Evolutionary conservation across 2,113 vertebrate species (phyloP).

Genomic region (Labeo rohita): DNA sequence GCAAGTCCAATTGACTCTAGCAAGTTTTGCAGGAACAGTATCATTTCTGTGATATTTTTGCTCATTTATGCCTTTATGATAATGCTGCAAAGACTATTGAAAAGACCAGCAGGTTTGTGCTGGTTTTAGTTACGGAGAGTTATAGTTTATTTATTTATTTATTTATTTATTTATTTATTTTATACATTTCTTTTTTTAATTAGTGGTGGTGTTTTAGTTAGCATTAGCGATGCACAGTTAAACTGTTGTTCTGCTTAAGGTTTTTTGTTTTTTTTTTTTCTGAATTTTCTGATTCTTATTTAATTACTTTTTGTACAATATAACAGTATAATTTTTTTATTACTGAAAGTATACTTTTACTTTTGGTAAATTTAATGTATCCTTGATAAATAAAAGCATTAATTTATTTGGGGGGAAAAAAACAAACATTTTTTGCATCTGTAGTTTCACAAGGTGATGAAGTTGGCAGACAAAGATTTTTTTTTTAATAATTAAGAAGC

Average conservation of each 20-base stretch:
- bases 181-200: too few relatives aligned
- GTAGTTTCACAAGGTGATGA: neutral
- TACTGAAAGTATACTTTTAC: neutral
- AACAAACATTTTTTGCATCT: too few relatives aligned
- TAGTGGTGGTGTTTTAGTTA: too few relatives aligned
- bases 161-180: too few relatives aligned
- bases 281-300: too few relatives aligned
- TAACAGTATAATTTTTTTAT: too few relatives aligned
- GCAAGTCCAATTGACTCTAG: neutral
- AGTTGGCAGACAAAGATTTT: neutral
- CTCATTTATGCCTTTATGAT: neutral
- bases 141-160: too few relatives aligned
- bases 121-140: neutral
- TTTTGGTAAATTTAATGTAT: neutral
- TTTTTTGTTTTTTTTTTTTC: too few relatives aligned
- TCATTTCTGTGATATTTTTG: neutral
- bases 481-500: neutral
- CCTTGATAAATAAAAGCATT: neutral
- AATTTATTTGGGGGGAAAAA: too few relatives aligned
- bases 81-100: neutral
- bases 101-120: neutral
- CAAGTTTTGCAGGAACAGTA: neutral
- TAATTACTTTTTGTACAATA: too few relatives aligned
- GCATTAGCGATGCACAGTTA: too few relatives aligned
- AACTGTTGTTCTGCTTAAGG: neutral